Conservation (phyloP, 2,888 invertebrate genomes). For the Scelioninae gen. 1 region DNA sequence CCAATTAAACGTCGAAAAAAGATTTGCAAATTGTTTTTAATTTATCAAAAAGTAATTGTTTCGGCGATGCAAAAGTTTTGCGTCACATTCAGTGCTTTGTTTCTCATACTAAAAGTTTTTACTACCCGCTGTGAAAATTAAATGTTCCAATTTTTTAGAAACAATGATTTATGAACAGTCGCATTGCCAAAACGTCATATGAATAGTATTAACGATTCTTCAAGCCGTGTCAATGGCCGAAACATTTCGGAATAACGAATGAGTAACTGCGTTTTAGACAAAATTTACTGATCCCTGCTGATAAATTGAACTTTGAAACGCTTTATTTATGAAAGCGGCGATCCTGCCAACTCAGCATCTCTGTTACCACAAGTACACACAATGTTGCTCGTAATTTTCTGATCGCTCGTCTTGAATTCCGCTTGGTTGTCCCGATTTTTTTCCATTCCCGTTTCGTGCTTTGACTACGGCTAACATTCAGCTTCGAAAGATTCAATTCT, state of each 20-base stretch:
- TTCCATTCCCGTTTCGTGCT: too few species aligned
- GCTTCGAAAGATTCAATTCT: too few species aligned
- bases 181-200: conserved; percentile 50
- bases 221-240: conserved; percentile 48
- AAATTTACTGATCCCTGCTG: conserved; percentile 25
- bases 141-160: conserved; percentile 27
- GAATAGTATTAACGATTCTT: conserved; percentile 55
- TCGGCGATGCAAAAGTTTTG: background rate
- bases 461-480: too few species aligned
- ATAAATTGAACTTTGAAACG: conserved; percentile 18
- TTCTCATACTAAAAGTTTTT: background rate
- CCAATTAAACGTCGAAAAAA: too few species aligned
- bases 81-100: background rate
- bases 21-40: too few species aligned
- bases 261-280: conserved; percentile 24
- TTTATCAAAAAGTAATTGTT: too few species aligned
- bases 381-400: too few species aligned
- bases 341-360: conserved; percentile 22
- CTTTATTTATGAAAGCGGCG: conserved; percentile 20
- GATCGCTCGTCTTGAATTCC: too few species aligned
- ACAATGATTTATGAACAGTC: conserved; percentile 32
- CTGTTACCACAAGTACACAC: too few species aligned
- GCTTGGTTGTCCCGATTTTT: too few species aligned
- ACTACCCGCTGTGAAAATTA: conserved; percentile 14
- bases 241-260: conserved; percentile 56